Evolutionary conservation across 2,113 vertebrate genomes (phyloP).

Genomic region (Lethenteron camtschaticum): DNA sequence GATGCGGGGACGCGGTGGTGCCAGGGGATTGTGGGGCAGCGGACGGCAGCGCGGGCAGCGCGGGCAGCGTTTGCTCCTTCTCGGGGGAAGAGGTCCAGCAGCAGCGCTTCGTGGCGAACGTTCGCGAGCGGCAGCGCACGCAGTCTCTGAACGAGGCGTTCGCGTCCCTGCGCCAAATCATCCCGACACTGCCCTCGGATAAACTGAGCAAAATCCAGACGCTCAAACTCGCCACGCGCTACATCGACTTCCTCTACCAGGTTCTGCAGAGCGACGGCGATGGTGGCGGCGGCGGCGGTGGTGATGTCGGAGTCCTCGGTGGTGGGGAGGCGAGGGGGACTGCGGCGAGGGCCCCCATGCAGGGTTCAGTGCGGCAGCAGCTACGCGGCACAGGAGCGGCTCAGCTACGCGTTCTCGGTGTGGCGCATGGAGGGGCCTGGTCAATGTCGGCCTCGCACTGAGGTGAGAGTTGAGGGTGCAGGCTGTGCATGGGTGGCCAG

Average conservation of each 20-base stretch:
- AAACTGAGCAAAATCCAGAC: constrained; percentile 76
- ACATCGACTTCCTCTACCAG: constrained; percentile 65
- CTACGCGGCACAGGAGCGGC: constrained; percentile 5
- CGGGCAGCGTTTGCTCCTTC: neutral
- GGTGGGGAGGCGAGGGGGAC: constrained; percentile 1
- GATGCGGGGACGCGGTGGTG: neutral
- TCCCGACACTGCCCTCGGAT: constrained; percentile 57
- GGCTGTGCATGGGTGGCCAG: too few species aligned
- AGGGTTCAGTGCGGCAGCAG: neutral
- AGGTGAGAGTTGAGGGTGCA: neutral
- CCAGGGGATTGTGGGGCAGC: neutral
- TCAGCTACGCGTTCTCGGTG: constrained; percentile 3
- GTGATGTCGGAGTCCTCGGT: neutral
- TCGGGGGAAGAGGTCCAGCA: constrained; percentile 2
- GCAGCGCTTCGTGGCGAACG: constrained; percentile 33
- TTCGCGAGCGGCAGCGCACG: constrained; percentile 50
- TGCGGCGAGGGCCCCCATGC: neutral
- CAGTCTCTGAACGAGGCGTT: constrained; percentile 62
- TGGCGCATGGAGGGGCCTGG: constrained; percentile 6
- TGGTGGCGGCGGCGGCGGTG: neutral
- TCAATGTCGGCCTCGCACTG: constrained; percentile 4
- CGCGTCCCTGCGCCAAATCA: constrained; percentile 52
- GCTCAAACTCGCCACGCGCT: constrained; percentile 52
- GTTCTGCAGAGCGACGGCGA: constrained; percentile 52
- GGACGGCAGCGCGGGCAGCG: neutral